Conservation (phyloP, 2,797 vertebrate species). For the Betta splendens region DNA sequence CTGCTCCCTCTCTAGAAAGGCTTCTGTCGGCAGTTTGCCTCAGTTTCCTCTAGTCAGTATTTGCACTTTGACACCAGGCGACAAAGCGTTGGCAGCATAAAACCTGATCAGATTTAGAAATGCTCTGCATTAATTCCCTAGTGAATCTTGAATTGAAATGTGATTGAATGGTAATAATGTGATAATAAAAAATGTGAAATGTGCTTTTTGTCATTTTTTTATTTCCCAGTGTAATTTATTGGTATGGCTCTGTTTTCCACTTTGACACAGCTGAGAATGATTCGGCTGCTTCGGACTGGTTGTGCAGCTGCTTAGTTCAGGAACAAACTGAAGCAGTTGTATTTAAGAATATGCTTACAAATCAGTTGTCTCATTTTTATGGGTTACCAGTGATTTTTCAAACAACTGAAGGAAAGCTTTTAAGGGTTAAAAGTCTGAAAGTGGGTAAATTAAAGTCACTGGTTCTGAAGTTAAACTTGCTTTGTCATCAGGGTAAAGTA, state of each 20-base stretch:
- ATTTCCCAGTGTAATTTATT: constrained; percentile 93
- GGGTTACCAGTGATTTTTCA: constrained; percentile 10
- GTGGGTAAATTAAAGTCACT: constrained; percentile 5
- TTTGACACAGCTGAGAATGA: constrained; percentile 34
- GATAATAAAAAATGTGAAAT: constrained; percentile 99
- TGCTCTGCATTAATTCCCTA: constrained; percentile 54
- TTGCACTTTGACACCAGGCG: constrained; percentile 14
- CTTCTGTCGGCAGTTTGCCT: constrained; percentile 29
- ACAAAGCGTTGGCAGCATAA: constrained; percentile 20
- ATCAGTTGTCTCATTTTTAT: constrained; percentile 2
- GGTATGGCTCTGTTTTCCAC: constrained; percentile 60
- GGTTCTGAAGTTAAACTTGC: constrained; percentile 2
- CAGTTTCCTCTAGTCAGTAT: constrained; percentile 15
- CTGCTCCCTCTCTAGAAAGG: constrained; percentile 10
- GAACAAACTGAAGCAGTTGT: not conserved
- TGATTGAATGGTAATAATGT: constrained; percentile 92
- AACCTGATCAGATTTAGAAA: constrained; percentile 3
- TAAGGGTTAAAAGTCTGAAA: constrained; percentile 12
- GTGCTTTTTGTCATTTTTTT: constrained; percentile 99
- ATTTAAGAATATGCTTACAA: constrained; percentile 7
- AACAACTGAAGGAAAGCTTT: constrained; percentile 1
- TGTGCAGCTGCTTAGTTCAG: constrained; percentile 8
- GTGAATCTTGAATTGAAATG: constrained; percentile 88
- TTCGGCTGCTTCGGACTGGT: constrained; percentile 17
- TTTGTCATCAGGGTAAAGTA: constrained; percentile 66